Evolutionary conservation across 2,888 invertebrate genomes (phyloP).

Genomic region (Megaustenia siamemsis): DNA sequence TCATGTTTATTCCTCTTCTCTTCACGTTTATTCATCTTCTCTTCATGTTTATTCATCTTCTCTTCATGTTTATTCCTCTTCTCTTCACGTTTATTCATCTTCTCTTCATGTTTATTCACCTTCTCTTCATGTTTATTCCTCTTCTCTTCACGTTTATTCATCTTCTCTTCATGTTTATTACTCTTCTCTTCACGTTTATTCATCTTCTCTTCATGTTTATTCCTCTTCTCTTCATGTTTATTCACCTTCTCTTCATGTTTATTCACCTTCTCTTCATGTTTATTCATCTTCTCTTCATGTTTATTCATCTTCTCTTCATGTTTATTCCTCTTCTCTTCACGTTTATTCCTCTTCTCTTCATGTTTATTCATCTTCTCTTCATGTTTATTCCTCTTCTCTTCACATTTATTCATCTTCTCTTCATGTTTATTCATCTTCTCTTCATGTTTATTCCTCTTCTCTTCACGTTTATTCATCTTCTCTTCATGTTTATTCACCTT

Average conservation of each 20-base stretch:
- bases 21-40: not conserved
- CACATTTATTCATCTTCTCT: not conserved
- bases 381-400: no score
- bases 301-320: not conserved
- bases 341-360: not conserved
- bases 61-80: not conserved
- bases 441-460: not conserved
- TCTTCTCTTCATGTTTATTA: not conserved
- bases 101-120: not conserved
- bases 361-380: not conserved
- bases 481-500: not conserved
- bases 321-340: not conserved
- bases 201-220: not conserved
- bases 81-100: not conserved
- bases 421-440: not conserved
- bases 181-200: not conserved
- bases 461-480: not conserved
- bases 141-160: not conserved
- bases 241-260: not conserved
- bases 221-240: not conserved
- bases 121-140: not conserved
- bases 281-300: not conserved
- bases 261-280: not conserved
- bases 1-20: not conserved
- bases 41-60: not conserved